Evolutionary conservation across 2,888 invertebrate species (phyloP), one percentile per base, ranked within the genome.

Genomic region (Trichogramma evanescens): DNA sequence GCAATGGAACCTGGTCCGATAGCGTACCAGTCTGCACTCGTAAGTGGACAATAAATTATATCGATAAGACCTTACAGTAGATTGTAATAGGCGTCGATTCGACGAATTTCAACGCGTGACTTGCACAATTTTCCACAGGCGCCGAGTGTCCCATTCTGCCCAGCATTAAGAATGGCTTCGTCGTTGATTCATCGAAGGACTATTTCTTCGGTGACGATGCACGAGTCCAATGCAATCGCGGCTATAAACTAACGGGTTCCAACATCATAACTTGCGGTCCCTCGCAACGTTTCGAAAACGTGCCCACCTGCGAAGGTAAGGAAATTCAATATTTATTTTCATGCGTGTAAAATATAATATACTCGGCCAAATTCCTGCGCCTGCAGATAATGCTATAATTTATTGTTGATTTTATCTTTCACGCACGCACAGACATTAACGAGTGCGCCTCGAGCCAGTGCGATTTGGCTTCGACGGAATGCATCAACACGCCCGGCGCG

Each of bases 1-100:
- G 93, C 72, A 94, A 95, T 72, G 95, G 95, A 55, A 93, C 94
- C 7, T 95, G 95, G 95, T 94, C 94, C 62, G 93, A 92, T 62
- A 87, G 90, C 67, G 92, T 94, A 4, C 95, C 95, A 1, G 86
- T 87, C 5, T 95, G 95, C 77, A 85, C 91, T 44, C 85, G 93
- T 80, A 82, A 81, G 82, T 77, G 51, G 26, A 43, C n/a, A 39
- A 26, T 39, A 3, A 38, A 4, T 9, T 38, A 54, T n/a, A 40
- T 9, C 6, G 13, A 56, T 39, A 53, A 40, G 44, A 10, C 40
- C 55, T 42, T 10, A 55, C 42, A 60, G 50, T 48, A 5, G 38
- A 55, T 53, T 57, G 48, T 38, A 51, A 41, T 51, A 52, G 13
- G 5, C 13, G 44, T 43, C 40, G 3, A 51, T 43, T 56, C 45